Conservation (phyloP, 2,113 vertebrate genomes). For the Microtus montanus region DNA sequence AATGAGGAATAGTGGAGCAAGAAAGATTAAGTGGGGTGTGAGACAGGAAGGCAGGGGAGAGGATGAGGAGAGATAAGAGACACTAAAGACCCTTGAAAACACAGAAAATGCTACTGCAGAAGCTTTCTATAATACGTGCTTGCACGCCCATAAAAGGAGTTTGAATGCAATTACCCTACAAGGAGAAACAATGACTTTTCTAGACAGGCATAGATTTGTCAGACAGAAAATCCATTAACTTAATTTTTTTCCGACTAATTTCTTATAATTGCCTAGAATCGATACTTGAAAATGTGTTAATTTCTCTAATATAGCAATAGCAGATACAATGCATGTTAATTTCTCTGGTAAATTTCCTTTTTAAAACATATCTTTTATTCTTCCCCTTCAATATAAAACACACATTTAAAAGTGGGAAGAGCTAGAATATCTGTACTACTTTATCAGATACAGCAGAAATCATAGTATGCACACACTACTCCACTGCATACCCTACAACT, state of each 20-base stretch:
- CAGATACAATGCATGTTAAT: neutral
- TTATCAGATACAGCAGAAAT: slow-evolving; percentile 3
- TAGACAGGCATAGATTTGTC: neutral
- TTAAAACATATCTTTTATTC: neutral
- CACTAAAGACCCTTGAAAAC: neutral
- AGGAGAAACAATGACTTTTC: neutral
- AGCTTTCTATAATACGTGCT: neutral
- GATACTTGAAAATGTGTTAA: neutral
- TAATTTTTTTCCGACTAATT: neutral
- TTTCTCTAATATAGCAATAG: neutral
- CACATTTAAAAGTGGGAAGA: slow-evolving; percentile 39
- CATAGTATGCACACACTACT: neutral
- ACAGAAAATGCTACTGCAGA: neutral
- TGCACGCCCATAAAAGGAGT: neutral
- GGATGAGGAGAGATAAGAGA: too few relatives aligned
- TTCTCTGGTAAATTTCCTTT: neutral
- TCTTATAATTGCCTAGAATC: slow-evolving; percentile 1
- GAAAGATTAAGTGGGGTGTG: neutral
- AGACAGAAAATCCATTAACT: neutral
- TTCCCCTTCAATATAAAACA: neutral
- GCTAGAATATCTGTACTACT: neutral
- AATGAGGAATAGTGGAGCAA: too few relatives aligned
- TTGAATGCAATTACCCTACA: too few relatives aligned
- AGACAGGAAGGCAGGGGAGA: neutral
- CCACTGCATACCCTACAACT: neutral